Evolutionary conservation across 2,888 invertebrate genomes (phyloP).

Genomic region (Strigamia transsilvanica): DNA sequence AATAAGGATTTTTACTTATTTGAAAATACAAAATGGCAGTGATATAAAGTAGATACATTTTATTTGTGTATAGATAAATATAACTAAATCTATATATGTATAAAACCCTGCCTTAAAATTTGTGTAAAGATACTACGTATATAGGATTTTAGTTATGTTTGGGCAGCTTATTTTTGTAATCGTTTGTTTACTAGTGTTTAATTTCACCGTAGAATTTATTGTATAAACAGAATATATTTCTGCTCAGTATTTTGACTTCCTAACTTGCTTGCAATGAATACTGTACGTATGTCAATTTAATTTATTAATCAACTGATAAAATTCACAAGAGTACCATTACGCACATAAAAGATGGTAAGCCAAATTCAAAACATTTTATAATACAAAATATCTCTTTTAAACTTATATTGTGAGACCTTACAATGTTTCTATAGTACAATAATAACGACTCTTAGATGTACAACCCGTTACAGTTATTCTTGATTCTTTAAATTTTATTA

Average conservation of each 20-base stretch:
- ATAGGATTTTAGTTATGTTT: conserved; percentile 20
- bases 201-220: background rate
- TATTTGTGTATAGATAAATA: conserved; percentile 13
- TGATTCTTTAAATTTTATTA: background rate
- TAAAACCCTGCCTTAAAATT: conserved; percentile 22
- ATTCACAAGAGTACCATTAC: background rate
- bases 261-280: conserved; percentile 1
- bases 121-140: conserved; percentile 27
- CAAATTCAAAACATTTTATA: conserved; percentile 6
- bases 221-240: background rate
- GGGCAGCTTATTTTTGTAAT: conserved; percentile 32
- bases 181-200: background rate
- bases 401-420: background rate
- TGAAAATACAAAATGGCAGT: conserved; percentile 10
- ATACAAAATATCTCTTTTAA: background rate
- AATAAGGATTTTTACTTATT: background rate
- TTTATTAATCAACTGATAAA: background rate
- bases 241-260: background rate
- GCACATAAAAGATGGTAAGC: background rate
- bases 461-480: conserved; percentile 4
- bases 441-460: background rate
- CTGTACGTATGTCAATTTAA: background rate
- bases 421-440: conserved; percentile 19
- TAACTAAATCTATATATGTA: background rate
- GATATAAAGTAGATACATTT: background rate